These are phyloP conservation scores for Pollimyrus isidori DNA, from an alignment of 2,113 vertebrate species.

Conservation along the genomic window DNA sequence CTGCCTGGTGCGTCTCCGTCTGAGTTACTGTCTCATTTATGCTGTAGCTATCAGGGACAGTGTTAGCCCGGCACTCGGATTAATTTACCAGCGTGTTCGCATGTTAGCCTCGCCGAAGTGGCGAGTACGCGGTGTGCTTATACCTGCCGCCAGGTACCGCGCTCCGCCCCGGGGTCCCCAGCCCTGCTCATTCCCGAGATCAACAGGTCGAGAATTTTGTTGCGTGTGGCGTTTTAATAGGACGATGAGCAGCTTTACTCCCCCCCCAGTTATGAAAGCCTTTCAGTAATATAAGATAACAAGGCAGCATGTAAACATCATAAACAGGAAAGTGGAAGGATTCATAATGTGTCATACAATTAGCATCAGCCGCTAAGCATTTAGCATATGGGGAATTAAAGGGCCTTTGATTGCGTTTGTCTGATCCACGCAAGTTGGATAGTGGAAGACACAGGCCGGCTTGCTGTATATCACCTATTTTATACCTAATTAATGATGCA, in stretches of 20 bases:
- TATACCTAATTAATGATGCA: neutral
- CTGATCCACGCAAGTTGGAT: neutral
- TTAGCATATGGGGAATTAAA: neutral
- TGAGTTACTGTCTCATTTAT: neutral
- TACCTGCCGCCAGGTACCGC: neutral
- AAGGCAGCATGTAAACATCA: neutral
- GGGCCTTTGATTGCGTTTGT: neutral
- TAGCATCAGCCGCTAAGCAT: neutral
- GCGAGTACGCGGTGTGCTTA: neutral
- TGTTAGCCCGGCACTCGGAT: neutral
- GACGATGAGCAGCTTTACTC: neutral
- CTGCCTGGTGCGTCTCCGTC: neutral
- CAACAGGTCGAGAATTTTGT: neutral
- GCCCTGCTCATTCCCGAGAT: neutral
- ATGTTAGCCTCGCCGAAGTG: neutral
- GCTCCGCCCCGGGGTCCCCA: neutral
- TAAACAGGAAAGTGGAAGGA: neutral
- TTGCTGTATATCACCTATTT: neutral
- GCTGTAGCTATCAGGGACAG: neutral
- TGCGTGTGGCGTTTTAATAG: neutral
- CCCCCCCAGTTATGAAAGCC: neutral
- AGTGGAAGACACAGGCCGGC: neutral
- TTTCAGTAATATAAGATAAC: neutral
- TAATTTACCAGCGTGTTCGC: neutral
- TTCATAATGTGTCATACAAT: neutral